These are phyloP conservation scores for Pseudocheirus occidentalis DNA, from an alignment of 2,797 vertebrate genomes.

Conservation along the genomic window DNA sequence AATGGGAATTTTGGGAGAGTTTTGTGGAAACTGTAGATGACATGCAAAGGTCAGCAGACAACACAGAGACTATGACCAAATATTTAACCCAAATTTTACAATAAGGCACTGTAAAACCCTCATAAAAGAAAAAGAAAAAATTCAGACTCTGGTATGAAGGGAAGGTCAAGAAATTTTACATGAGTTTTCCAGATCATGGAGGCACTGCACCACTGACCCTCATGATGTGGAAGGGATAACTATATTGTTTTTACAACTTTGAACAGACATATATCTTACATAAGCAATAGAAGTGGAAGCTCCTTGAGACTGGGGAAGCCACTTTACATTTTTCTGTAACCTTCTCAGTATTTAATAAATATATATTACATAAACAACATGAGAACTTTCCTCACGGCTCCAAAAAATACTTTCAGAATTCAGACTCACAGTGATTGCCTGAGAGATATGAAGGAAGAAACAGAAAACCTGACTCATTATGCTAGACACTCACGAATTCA, in stretches of 20 bases:
- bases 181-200: neutral
- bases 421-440: neutral
- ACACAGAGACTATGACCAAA: neutral
- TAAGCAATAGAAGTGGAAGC: neutral
- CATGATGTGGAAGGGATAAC: neutral
- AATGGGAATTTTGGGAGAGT: neutral
- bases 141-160: neutral
- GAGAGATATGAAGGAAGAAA: neutral
- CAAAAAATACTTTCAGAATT: neutral
- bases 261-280: neutral
- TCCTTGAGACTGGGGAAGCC: neutral
- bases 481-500: neutral
- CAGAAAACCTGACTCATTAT: neutral
- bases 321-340: neutral
- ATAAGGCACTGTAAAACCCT: neutral
- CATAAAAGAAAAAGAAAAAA: neutral
- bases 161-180: neutral
- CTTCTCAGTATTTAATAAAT: neutral
- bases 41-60: neutral
- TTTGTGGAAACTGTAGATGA: neutral
- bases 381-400: neutral
- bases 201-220: neutral
- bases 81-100: neutral
- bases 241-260: neutral
- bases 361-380: accelerated